Evolutionary conservation across 2,888 invertebrate genomes (phyloP).

Genomic region (Nysson spinosus): DNA sequence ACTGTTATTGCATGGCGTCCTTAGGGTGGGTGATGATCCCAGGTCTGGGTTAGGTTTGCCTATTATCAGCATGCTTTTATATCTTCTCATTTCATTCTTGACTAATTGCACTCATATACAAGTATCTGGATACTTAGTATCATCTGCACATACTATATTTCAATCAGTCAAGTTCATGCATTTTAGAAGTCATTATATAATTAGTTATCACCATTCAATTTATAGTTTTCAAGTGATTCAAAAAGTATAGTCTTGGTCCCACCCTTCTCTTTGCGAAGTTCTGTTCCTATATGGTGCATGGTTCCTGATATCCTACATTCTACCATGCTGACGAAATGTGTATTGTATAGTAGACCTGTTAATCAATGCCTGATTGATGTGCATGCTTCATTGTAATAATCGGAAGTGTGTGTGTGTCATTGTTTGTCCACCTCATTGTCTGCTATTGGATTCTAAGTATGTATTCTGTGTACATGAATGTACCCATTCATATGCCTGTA

Average conservation of each 20-base stretch:
- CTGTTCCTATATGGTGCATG: too few relatives aligned
- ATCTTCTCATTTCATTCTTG: too few relatives aligned
- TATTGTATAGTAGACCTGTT: background rate
- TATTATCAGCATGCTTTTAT: conserved; percentile 18
- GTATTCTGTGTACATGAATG: background rate
- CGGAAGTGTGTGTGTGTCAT: background rate
- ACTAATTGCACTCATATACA: too few relatives aligned
- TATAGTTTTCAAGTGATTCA: too few relatives aligned
- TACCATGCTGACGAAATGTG: background rate
- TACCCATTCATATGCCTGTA: background rate
- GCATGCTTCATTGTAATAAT: background rate
- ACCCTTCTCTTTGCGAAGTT: too few relatives aligned
- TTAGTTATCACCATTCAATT: too few relatives aligned
- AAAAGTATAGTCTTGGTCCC: too few relatives aligned
- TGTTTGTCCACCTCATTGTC: background rate
- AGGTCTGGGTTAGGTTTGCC: conserved; percentile 32
- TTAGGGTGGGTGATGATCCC: conserved; percentile 39
- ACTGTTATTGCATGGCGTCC: conserved; percentile 40
- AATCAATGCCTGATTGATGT: background rate
- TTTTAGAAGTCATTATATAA: too few relatives aligned
- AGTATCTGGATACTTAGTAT: too few relatives aligned
- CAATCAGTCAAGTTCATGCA: too few relatives aligned
- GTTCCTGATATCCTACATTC: too few relatives aligned
- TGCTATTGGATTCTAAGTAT: background rate
- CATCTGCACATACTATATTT: too few relatives aligned